phyloP scores from a whole-genome alignment of 2,888 invertebrate species.

The Catocala fraxini region DNA sequence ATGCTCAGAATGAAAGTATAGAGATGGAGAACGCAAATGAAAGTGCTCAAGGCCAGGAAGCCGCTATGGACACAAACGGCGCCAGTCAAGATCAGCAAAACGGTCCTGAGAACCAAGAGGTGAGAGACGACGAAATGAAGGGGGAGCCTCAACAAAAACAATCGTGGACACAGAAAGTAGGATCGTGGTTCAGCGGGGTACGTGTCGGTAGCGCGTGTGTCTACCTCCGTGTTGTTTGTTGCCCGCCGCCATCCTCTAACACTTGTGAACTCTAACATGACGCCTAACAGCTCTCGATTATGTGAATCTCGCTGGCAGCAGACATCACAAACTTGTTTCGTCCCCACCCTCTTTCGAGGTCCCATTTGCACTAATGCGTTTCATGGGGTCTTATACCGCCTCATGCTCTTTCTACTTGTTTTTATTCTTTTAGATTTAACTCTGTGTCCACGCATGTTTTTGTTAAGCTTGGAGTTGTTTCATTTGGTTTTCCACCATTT shows the following conservation, averaged over 20 bases:
- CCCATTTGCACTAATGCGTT: slow-evolving; percentile 84
- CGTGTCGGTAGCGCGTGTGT: slow-evolving; percentile 86
- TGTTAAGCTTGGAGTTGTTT: slow-evolving; percentile 61
- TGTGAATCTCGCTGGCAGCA: slow-evolving; percentile 66
- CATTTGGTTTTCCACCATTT: slow-evolving; percentile 48
- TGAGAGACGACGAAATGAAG: slow-evolving; percentile 81
- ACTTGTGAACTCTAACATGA: slow-evolving; percentile 34
- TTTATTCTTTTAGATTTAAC: slow-evolving; percentile 67
- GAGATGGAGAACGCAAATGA: slow-evolving; percentile 83
- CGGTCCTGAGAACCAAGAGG: slow-evolving; percentile 83
- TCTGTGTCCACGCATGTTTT: slow-evolving; percentile 87
- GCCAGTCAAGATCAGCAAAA: slow-evolving; percentile 77
- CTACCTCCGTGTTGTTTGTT: slow-evolving; percentile 77
- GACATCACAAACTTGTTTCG: slow-evolving; percentile 71
- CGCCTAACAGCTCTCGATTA: slow-evolving; percentile 37
- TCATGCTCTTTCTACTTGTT: slow-evolving; percentile 64
- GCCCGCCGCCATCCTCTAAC: slow-evolving; percentile 55
- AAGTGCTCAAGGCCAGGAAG: slow-evolving; percentile 77
- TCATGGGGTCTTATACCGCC: slow-evolving; percentile 60
- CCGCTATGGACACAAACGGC: slow-evolving; percentile 85
- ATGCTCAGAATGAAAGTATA: slow-evolving; percentile 75
- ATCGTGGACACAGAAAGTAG: slow-evolving; percentile 91
- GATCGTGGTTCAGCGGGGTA: slow-evolving; percentile 91
- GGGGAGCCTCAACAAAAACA: slow-evolving; percentile 85
- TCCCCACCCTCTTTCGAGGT: slow-evolving; percentile 81